Evolutionary conservation across 2,113 vertebrate species (phyloP).

Genomic region (Polypterus senegalus): DNA sequence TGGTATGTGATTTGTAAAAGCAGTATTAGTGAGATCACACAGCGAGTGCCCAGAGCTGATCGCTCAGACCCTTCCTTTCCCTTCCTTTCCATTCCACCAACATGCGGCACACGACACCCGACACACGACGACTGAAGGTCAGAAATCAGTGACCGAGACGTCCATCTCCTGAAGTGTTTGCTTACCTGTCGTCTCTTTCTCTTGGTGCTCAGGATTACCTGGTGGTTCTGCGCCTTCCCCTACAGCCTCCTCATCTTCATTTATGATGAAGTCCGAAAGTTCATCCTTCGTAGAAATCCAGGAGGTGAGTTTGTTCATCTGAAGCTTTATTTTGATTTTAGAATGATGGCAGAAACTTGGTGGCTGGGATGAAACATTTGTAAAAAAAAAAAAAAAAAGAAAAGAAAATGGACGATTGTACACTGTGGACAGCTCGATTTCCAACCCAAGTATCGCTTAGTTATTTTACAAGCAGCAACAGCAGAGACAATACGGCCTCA

Average conservation of each 20-base stretch:
- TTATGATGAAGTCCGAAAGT: slow-evolving; percentile 59
- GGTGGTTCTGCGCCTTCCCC: slow-evolving; percentile 62
- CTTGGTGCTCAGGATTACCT: slow-evolving; percentile 34
- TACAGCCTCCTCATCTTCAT: slow-evolving; percentile 63
- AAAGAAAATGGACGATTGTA: slow-evolving; percentile 15
- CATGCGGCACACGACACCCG: too few relatives aligned
- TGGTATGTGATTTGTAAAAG: too few relatives aligned
- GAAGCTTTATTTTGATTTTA: neutral
- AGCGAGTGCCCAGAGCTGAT: too few relatives aligned
- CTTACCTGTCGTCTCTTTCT: neutral
- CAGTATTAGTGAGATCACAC: too few relatives aligned
- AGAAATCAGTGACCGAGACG: too few relatives aligned
- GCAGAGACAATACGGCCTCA: too few relatives aligned
- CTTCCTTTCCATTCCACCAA: too few relatives aligned
- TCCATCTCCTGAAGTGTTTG: too few relatives aligned
- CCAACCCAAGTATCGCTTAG: neutral
- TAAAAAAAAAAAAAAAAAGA: too few relatives aligned
- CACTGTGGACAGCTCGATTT: neutral
- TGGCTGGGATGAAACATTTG: neutral
- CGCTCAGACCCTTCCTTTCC: too few relatives aligned
- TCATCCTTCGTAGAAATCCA: slow-evolving; percentile 46
- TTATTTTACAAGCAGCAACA: neutral
- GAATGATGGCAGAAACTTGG: too few relatives aligned
- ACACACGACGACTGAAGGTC: too few relatives aligned
- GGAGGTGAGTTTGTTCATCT: slow-evolving; percentile 41